Evolutionary conservation across 2,113 vertebrate species (phyloP).

Genomic region (Corythornis madagascariensis): DNA sequence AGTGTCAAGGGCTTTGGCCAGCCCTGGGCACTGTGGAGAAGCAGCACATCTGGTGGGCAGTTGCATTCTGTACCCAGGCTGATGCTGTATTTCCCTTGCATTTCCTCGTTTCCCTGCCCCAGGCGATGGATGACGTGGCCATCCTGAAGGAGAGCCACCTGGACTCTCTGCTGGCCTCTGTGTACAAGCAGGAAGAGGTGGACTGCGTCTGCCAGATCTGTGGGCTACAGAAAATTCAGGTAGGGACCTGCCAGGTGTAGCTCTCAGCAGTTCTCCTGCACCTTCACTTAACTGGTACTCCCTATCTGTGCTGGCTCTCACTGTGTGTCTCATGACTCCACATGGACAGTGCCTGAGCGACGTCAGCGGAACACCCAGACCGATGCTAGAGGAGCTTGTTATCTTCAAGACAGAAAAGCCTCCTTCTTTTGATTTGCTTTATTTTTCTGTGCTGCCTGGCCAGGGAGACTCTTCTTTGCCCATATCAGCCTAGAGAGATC

Average conservation of each 20-base stretch:
- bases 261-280: not conserved
- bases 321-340: not conserved
- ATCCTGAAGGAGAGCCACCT: constrained; percentile 47
- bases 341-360: not conserved
- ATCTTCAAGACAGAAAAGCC: not conserved
- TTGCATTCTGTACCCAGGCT: not conserved
- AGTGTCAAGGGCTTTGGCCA: not conserved
- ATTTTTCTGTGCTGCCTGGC: not conserved
- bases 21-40: not conserved
- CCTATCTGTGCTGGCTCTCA: not conserved
- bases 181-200: constrained; percentile 53
- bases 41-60: not conserved
- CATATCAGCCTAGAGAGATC: not conserved
- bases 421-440: not conserved
- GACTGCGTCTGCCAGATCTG: constrained; percentile 79
- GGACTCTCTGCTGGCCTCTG: constrained; percentile 71
- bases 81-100: not conserved
- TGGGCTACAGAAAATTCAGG: constrained; percentile 82
- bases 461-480: not conserved
- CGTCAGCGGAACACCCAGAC: not conserved
- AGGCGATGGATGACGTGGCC: constrained; percentile 71
- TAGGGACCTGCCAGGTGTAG: not conserved
- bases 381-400: fast-evolving
- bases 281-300: not conserved
- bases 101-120: not conserved